Percentiles rank a stretch among this genome's conserved stretches.
Evolutionary conservation across 2,888 invertebrate species (phyloP).

Genomic region (Eubasilissa splendida): DNA sequence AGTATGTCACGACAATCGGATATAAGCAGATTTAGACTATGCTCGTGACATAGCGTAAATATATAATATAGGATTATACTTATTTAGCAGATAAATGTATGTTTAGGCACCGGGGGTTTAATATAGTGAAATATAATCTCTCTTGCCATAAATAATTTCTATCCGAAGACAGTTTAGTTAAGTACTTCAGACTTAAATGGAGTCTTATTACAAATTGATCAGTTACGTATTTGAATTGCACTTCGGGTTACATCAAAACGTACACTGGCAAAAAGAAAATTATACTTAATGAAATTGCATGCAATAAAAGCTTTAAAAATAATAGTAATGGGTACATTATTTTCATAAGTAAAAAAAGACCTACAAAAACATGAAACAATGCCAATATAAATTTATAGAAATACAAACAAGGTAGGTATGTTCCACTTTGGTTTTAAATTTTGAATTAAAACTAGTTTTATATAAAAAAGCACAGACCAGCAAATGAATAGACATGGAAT

Average conservation of each 20-base stretch:
- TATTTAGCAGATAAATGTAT: slow-evolving; percentile 19
- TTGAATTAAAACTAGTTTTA: slow-evolving; percentile 14
- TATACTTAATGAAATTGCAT: slow-evolving; percentile 3
- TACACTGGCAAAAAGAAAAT: slow-evolving; percentile 9
- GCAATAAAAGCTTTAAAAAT: background rate
- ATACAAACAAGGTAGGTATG: background rate
- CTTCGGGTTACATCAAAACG: slow-evolving; percentile 14
- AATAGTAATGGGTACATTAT: no score
- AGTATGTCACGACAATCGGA: slow-evolving; percentile 7
- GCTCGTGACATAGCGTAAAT: slow-evolving; percentile 3
- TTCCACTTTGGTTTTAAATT: slow-evolving; percentile 27
- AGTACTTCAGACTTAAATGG: slow-evolving; percentile 37
- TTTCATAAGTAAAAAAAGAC: no score
- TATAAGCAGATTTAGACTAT: background rate
- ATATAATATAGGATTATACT: slow-evolving; percentile 14
- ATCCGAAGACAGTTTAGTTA: slow-evolving; percentile 11
- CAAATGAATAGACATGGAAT: no score
- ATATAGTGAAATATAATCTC: slow-evolving; percentile 34
- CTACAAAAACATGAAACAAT: background rate
- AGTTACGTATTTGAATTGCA: slow-evolving; percentile 31
- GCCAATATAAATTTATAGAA: background rate
- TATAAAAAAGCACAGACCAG: background rate
- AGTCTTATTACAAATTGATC: slow-evolving; percentile 11
- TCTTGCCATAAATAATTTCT: slow-evolving; percentile 10
- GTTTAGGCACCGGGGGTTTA: slow-evolving; percentile 39